A percentile compares a stretch with the other conserved stretches of the same genome.
Evolutionary conservation across 2,113 vertebrate genomes (phyloP).

Genomic region (Campylorhamphus procurvoides): DNA sequence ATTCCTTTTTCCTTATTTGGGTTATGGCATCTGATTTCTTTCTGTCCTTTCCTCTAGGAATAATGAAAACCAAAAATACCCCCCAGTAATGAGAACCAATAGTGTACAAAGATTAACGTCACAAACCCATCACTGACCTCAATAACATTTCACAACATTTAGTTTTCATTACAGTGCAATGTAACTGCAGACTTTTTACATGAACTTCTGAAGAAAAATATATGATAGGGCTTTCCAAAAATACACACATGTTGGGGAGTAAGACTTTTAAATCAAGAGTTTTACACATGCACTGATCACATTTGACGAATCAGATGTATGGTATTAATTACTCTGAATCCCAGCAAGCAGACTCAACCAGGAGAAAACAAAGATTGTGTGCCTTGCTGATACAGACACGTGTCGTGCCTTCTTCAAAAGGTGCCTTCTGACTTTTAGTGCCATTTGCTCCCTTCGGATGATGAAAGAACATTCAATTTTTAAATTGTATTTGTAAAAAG

Average conservation of each 20-base stretch:
- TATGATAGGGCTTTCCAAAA: slow-evolving; percentile 72
- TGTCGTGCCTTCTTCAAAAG: slow-evolving; percentile 39
- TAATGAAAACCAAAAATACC: slow-evolving; percentile 70
- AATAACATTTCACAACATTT: slow-evolving; percentile 60
- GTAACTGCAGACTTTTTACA: slow-evolving; percentile 47
- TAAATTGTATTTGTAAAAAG: slow-evolving; percentile 77
- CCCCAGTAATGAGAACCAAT: slow-evolving; percentile 54
- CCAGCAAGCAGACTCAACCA: slow-evolving; percentile 5
- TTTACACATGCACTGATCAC: slow-evolving; percentile 60
- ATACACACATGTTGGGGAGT: slow-evolving; percentile 66
- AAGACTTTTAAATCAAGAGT: slow-evolving; percentile 63
- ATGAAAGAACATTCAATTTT: slow-evolving; percentile 77
- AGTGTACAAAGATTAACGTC: slow-evolving; percentile 53
- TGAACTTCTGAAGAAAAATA: slow-evolving; percentile 70
- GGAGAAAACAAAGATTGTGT: neutral
- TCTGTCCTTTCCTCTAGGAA: slow-evolving; percentile 36
- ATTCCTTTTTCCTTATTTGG: slow-evolving; percentile 41
- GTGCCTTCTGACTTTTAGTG: slow-evolving; percentile 22
- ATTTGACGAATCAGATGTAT: slow-evolving; percentile 69
- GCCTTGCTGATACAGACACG: neutral
- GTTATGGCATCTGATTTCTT: slow-evolving; percentile 57
- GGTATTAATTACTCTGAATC: slow-evolving; percentile 64
- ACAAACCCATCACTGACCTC: slow-evolving; percentile 64
- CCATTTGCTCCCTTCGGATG: slow-evolving; percentile 69
- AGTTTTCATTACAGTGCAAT: slow-evolving; percentile 55